phyloP scores from a whole-genome alignment of 2,888 invertebrate genomes.

The Cheilosia pagana region DNA sequence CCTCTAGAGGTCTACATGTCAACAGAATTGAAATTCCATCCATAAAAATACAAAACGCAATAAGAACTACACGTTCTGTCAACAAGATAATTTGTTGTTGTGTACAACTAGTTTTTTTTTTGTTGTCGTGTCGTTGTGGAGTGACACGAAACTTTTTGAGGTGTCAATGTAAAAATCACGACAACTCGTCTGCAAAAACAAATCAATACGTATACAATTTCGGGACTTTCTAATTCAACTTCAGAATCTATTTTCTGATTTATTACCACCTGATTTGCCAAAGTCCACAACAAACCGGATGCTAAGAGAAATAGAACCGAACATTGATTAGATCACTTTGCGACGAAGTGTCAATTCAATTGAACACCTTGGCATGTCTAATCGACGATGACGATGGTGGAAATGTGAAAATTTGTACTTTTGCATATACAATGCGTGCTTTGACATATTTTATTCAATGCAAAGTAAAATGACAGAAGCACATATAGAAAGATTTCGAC shows the following conservation, averaged over 20 bases:
- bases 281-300: conserved; percentile 2
- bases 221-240: background rate
- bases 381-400: background rate
- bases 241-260: background rate
- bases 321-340: conserved; percentile 22
- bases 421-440: background rate
- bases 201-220: background rate
- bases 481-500: background rate
- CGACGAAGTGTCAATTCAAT: conserved; percentile 18
- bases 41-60: background rate
- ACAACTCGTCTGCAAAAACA: background rate
- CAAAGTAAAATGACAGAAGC: background rate
- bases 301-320: background rate
- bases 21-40: background rate
- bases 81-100: conserved; percentile 36
- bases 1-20: background rate
- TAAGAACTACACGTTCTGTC: conserved; percentile 1
- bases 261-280: background rate
- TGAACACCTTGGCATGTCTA: conserved; percentile 6
- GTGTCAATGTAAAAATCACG: conserved; percentile 33
- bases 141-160: background rate
- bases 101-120: background rate
- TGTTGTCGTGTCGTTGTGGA: background rate
- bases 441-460: background rate
- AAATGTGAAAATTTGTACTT: background rate